Conservation (phyloP, 2,797 vertebrate species). For the Poecile montanus region DNA sequence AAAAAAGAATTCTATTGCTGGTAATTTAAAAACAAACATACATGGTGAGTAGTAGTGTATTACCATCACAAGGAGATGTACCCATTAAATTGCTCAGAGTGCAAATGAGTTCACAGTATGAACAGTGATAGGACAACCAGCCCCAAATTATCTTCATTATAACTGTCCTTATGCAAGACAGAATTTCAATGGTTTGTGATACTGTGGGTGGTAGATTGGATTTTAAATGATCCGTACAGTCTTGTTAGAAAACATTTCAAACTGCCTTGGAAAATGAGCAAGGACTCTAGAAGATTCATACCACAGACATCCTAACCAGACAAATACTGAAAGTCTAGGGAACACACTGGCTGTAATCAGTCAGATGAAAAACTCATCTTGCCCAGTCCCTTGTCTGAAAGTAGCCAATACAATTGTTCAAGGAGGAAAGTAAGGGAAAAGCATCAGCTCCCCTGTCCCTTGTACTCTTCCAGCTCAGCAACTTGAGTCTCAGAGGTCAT, state of each 20-base stretch:
- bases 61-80: not conserved
- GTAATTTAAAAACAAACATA: not conserved
- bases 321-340: not conserved
- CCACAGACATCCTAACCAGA: not conserved
- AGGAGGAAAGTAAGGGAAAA: not conserved
- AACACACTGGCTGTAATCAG: not conserved
- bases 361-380: not conserved
- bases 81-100: not conserved
- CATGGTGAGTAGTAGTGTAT: not conserved
- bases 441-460: not conserved
- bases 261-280: not conserved
- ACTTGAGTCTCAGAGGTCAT: not conserved
- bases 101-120: conserved; percentile 42
- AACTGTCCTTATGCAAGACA: not conserved
- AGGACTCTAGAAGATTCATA: not conserved
- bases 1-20: not conserved
- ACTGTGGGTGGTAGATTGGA: conserved; percentile 44
- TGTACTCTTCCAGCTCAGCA: not conserved
- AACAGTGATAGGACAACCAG: not conserved
- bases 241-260: not conserved
- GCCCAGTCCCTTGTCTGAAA: not conserved
- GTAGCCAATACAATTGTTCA: not conserved
- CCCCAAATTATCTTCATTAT: conserved; percentile 34
- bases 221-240: conserved; percentile 36
- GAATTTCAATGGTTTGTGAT: conserved; percentile 2